Conservation (phyloP, 2,888 invertebrate genomes). For the Syrista parreyssii region DNA sequence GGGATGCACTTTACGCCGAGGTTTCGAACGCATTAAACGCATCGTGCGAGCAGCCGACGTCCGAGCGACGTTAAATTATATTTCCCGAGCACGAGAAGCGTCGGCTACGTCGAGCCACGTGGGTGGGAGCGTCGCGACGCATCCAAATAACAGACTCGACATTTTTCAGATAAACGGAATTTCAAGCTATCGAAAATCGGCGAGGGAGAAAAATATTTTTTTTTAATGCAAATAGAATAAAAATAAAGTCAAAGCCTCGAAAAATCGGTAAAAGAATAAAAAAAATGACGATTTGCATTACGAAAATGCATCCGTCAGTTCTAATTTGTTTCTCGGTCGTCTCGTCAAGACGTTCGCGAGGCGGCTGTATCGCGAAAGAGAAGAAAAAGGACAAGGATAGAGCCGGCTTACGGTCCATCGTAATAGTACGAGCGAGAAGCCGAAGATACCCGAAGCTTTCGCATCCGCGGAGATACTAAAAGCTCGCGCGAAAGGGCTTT, state of each 20-base stretch:
- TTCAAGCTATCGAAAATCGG: too few species aligned
- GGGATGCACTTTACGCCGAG: constrained; percentile 38
- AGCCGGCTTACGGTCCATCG: background rate
- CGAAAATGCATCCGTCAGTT: constrained; percentile 52
- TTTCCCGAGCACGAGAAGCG: constrained; percentile 7
- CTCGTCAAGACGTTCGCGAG: constrained; percentile 34
- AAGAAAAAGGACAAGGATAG: background rate
- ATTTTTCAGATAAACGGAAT: background rate
- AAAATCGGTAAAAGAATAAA: too few species aligned
- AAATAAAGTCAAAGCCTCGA: too few species aligned
- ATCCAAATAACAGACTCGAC: background rate
- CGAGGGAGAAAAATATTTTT: too few species aligned
- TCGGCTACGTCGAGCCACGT: background rate
- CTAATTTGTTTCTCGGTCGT: constrained; percentile 36
- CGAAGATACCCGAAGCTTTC: background rate
- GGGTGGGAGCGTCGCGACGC: background rate
- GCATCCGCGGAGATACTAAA: background rate
- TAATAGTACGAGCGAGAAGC: background rate
- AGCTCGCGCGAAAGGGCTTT: background rate
- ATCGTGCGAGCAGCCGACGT: constrained; percentile 18
- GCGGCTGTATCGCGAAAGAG: background rate
- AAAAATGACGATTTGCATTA: constrained; percentile 19
- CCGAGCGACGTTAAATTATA: constrained; percentile 27
- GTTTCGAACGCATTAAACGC: constrained; percentile 25
- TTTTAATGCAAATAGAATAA: too few species aligned